Percentiles rank a stretch among this genome's conserved stretches.
Evolutionary conservation across 2,888 invertebrate genomes (phyloP).

Genomic region (Petrolisthes manimaculis): DNA sequence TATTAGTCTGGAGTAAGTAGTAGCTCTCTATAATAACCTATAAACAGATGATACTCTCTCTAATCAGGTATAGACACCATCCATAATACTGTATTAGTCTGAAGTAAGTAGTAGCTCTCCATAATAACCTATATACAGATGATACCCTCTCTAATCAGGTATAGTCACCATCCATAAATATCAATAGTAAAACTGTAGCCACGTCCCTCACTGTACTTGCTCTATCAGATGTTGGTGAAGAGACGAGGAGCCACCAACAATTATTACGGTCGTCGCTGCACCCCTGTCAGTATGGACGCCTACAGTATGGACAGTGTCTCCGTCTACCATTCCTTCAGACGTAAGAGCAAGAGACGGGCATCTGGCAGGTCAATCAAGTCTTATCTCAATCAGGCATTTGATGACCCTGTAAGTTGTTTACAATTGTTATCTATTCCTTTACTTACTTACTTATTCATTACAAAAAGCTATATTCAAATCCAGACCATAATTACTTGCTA

Average conservation of each 20-base stretch:
- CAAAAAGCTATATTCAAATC: neutral
- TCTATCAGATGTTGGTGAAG: conserved; percentile 49
- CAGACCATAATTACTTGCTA: neutral
- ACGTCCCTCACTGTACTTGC: neutral
- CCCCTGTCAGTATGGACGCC: conserved; percentile 88
- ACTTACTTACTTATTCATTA: too few relatives aligned
- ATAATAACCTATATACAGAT: neutral
- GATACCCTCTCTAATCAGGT: too few relatives aligned
- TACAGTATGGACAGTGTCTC: conserved; percentile 92
- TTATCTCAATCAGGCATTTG: conserved; percentile 65
- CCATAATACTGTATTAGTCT: too few relatives aligned
- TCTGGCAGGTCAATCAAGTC: conserved; percentile 63
- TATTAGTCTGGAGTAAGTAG: too few relatives aligned
- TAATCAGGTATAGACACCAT: too few relatives aligned
- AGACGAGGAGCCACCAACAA: conserved; percentile 43
- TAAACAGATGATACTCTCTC: too few relatives aligned
- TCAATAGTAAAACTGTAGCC: too few relatives aligned
- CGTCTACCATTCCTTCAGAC: conserved; percentile 79
- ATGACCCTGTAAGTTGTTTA: conserved; percentile 58
- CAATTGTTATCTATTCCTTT: neutral
- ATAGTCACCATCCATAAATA: too few relatives aligned
- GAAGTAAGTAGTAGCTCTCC: neutral
- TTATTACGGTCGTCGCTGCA: conserved; percentile 81
- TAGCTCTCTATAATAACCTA: too few relatives aligned
- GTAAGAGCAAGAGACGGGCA: conserved; percentile 72